Evolutionary conservation across 2,888 invertebrate genomes (phyloP).

Genomic region (Pseudanteris insignis): DNA sequence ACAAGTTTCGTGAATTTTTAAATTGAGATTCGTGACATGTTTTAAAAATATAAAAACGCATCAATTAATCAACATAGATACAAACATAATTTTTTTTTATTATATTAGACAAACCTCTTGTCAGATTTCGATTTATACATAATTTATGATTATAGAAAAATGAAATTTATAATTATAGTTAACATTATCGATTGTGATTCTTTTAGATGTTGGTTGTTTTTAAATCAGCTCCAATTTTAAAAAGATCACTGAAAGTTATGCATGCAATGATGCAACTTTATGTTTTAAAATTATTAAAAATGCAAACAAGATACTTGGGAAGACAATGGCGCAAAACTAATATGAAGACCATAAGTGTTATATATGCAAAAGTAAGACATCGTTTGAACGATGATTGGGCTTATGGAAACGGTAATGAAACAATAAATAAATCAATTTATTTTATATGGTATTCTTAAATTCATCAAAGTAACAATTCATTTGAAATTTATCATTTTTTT

Average conservation of each 20-base stretch:
- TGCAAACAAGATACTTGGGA: conserved; percentile 99
- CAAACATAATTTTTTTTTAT: too few relatives aligned
- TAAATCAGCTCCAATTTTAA: conserved; percentile 98
- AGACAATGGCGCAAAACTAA: conserved; percentile 99
- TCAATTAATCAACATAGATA: too few relatives aligned
- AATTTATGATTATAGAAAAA: neutral
- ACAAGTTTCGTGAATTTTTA: too few relatives aligned
- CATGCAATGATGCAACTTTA: conserved; percentile 98
- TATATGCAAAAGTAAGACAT: conserved; percentile 96
- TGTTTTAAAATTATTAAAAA: conserved; percentile 95
- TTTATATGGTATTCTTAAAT: neutral
- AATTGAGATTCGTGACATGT: too few relatives aligned
- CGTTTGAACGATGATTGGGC: conserved; percentile 99
- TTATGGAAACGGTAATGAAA: conserved; percentile 89
- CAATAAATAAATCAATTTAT: conserved; percentile 18
- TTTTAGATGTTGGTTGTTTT: conserved; percentile 94
- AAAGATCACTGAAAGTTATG: conserved; percentile 92
- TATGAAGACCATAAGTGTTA: conserved; percentile 99
- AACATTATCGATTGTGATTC: neutral
- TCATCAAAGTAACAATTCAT: too few relatives aligned
- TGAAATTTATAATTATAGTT: neutral
- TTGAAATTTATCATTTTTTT: neutral
- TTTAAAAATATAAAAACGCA: too few relatives aligned
- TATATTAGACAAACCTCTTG: too few relatives aligned
- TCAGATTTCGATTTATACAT: too few relatives aligned